Evolutionary conservation across 1,140 invertebrate species (phyloP).

Genomic region (Brachionus koreanus): DNA sequence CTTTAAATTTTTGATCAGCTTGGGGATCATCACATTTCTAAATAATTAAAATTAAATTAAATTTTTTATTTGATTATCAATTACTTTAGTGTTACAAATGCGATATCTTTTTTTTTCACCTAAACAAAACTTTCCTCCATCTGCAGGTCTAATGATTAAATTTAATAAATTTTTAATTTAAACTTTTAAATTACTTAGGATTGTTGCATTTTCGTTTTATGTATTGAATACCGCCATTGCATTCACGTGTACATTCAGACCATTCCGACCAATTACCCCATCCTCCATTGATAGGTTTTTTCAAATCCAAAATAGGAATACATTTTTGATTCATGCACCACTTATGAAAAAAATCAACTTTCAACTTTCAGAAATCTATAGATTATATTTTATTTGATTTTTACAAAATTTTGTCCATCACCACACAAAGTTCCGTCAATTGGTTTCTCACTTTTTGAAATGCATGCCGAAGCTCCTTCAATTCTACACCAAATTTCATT

Average conservation of each 20-base stretch:
- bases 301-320: constrained; percentile 59
- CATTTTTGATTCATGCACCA: constrained; percentile 81
- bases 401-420: constrained; percentile 68
- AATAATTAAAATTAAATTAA: constrained; percentile 60
- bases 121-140: constrained; percentile 69
- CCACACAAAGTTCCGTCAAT: constrained; percentile 70
- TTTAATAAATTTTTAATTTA: background rate
- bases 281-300: constrained; percentile 21
- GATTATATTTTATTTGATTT: too few relatives aligned
- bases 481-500: constrained; percentile 1
- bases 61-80: background rate
- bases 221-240: constrained; percentile 37
- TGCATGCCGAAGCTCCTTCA: background rate
- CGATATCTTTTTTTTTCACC: constrained; percentile 72
- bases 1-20: constrained; percentile 69
- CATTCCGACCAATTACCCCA: constrained; percentile 43
- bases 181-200: constrained; percentile 15
- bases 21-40: constrained; percentile 59
- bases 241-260: constrained; percentile 17
- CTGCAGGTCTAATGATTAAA: constrained; percentile 57
- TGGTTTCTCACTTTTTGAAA: constrained; percentile 1
- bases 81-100: constrained; percentile 60
- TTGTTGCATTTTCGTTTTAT: constrained; percentile 23
- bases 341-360: constrained; percentile 65
- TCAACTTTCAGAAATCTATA: too few relatives aligned